These are phyloP conservation scores for Bombus fervidus DNA, from an alignment of 1,140 invertebrate genomes.

Conservation along the genomic window DNA sequence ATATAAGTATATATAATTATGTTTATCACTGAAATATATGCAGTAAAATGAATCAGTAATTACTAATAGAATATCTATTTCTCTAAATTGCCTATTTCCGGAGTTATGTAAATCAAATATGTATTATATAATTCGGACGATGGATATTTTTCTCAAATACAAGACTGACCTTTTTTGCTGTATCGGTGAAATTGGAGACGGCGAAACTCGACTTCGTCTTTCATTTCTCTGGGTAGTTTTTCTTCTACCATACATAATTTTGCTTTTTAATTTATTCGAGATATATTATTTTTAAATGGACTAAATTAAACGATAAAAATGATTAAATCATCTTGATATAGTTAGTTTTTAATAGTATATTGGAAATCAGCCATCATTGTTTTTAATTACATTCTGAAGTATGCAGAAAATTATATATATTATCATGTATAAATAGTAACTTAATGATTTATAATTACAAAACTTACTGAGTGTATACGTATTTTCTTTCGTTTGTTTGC, in stretches of 20 bases:
- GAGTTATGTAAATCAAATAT: not conserved
- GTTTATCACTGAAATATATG: not conserved
- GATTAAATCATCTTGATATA: not conserved
- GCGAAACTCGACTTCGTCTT: not conserved
- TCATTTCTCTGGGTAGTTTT: not conserved
- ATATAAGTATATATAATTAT: not conserved
- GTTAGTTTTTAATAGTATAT: not conserved
- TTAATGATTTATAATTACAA: not conserved
- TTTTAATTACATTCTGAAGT: not conserved
- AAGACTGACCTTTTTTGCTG: conserved; percentile 7
- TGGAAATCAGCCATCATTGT: not conserved
- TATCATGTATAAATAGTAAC: not conserved
- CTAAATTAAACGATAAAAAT: not conserved
- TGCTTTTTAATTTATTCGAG: not conserved
- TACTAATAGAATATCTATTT: not conserved
- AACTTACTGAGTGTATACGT: not conserved
- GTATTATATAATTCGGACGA: conserved; percentile 3
- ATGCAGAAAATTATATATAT: not conserved
- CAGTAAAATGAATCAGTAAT: not conserved
- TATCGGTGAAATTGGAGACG: not conserved
- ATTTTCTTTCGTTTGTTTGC: not conserved
- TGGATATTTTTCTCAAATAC: not conserved
- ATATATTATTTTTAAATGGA: not conserved
- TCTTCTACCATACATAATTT: conserved; percentile 3
- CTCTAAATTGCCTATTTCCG: not conserved